Evolutionary conservation across 2,113 vertebrate genomes (phyloP), one percentile per base, ranked within the genome.

Genomic region (Herpetotheres cachinnans): DNA sequence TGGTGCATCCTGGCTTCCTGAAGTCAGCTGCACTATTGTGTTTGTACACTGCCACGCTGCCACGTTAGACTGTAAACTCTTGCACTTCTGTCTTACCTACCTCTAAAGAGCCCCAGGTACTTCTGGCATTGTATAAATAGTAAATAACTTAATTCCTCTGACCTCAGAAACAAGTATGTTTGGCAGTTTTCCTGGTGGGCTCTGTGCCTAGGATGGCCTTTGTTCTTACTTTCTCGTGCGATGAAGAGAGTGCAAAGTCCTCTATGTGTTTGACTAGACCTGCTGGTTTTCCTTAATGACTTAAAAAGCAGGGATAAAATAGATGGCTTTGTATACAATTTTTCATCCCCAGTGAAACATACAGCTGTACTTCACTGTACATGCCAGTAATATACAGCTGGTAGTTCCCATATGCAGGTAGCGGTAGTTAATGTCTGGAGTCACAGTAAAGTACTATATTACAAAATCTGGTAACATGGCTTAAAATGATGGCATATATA

Each of bases 21-120:
- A 66, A 40, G 18, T 72, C 70, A 47, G 5, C 32, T 82, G 85
- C 32, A 80, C 26, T 72, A 13, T 26, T 65, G 46, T 50, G 30
- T 70, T 79, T 1, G 0, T n/a, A 4, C 1, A 0, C 30, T 66
- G 46, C n/a, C 32, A 11, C 1, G 0, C 30, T 66, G 46, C n/a
- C 32, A 11, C 12, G 0, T 21, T 29, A 32, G 7, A 29, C 17
- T 54, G 56, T 36, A 10, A 82, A 29, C 32, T 55, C 36, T 10
- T 24, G 42, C 16, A 4, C 26, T 62, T 52, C 27, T 6, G 11
- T 18, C 87, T 81, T 69, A 20, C 10, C 65, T 77, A 7, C 29
- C 55, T 80, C 71, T 82, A 18, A 73, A 61, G 2, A 58, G 7
- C 30, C 38, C 55, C 42, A 21, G 7, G 40, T 55, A n/a, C 50